Evolutionary conservation across 2,888 invertebrate species (phyloP).

Genomic region (Carterocephalus palaemon): DNA sequence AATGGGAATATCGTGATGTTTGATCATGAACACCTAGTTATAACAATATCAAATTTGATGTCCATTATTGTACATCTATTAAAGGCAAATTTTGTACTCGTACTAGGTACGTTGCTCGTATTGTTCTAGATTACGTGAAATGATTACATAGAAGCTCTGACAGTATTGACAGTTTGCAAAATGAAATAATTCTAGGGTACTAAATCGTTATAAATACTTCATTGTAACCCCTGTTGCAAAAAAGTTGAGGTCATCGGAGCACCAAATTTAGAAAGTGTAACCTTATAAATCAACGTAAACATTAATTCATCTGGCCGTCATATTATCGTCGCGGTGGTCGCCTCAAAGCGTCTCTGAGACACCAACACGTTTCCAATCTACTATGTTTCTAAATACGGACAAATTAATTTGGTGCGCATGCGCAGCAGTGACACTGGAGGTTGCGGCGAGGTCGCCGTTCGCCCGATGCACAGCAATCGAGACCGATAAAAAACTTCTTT

Average conservation of each 20-base stretch:
- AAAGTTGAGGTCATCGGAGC: slow-evolving; percentile 27
- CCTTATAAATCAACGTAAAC: slow-evolving; percentile 44
- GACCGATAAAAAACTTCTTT: slow-evolving; percentile 44
- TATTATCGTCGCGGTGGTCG: slow-evolving; percentile 30
- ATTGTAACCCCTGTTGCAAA: slow-evolving; percentile 5
- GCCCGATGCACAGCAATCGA: slow-evolving; percentile 40
- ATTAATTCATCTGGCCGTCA: slow-evolving; percentile 36
- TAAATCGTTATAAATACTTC: background rate
- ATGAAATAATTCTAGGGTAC: background rate
- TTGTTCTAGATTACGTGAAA: slow-evolving; percentile 5
- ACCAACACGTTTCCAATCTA: slow-evolving; percentile 47
- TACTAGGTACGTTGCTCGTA: background rate
- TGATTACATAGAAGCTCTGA: background rate
- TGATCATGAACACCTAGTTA: slow-evolving; percentile 23
- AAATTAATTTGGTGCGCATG: slow-evolving; percentile 51
- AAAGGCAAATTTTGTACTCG: slow-evolving; percentile 12
- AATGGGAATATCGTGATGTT: slow-evolving; percentile 25
- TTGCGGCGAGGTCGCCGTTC: slow-evolving; percentile 49
- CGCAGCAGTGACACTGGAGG: slow-evolving; percentile 35
- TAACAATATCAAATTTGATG: slow-evolving; percentile 17
- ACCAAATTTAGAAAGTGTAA: slow-evolving; percentile 47
- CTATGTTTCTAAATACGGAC: slow-evolving; percentile 47
- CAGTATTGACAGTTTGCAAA: background rate
- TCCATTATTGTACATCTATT: slow-evolving; percentile 12
- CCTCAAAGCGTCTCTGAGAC: slow-evolving; percentile 34